These are phyloP conservation scores for Rhorus exstirpatorius DNA, from an alignment of 2,888 invertebrate species.

Conservation along the genomic window DNA sequence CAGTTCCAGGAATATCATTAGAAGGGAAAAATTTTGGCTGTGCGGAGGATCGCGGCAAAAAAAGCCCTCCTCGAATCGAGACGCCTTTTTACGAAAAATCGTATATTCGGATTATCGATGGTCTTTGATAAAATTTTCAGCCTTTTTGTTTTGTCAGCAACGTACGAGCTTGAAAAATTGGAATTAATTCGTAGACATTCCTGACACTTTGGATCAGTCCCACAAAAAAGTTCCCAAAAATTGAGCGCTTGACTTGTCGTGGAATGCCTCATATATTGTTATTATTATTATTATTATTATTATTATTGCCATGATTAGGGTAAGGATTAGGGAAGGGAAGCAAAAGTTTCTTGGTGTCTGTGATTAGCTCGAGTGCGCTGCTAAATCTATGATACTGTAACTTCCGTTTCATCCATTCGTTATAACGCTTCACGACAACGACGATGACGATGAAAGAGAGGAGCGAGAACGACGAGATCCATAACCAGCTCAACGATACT, in stretches of 20 bases:
- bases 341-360: constrained; percentile 2
- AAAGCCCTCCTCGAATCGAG: constrained; percentile 4
- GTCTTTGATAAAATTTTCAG: too few species aligned
- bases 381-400: constrained; percentile 42
- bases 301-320: neutral
- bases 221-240: too few species aligned
- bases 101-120: neutral
- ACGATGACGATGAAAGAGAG: constrained; percentile 31
- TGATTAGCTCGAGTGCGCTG: constrained; percentile 3
- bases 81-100: neutral
- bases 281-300: too few species aligned
- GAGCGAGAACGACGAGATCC: constrained; percentile 53
- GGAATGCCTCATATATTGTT: too few species aligned
- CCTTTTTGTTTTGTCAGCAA: too few species aligned
- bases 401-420: constrained; percentile 55
- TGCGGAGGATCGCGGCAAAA: neutral
- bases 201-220: too few species aligned
- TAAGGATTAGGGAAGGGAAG: neutral
- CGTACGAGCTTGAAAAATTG: too few species aligned
- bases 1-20: constrained; percentile 44
- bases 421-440: constrained; percentile 30
- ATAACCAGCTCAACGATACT: constrained; percentile 65
- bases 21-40: constrained; percentile 25
- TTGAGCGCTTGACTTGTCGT: too few species aligned
- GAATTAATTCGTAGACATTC: too few species aligned